A percentile compares a stretch with the other conserved stretches of the same genome.
These are phyloP conservation scores for Hippocampus guttulatus DNA, from an alignment of 2,113 vertebrate genomes.

Conservation along the genomic window DNA sequence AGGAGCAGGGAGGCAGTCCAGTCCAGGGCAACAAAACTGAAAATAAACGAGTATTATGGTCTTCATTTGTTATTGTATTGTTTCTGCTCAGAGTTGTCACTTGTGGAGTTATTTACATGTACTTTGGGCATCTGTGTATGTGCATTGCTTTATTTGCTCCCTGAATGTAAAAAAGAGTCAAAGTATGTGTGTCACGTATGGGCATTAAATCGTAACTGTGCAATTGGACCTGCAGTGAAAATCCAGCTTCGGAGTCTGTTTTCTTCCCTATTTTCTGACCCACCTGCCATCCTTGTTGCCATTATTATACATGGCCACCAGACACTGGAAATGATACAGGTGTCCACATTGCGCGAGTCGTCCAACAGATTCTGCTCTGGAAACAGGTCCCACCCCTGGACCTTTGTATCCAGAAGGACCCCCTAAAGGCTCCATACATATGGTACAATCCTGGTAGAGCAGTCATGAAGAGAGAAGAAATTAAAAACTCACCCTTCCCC, in stretches of 20 bases:
- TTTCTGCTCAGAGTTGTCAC: not conserved
- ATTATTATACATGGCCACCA: slow-evolving; percentile 95
- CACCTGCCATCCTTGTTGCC: slow-evolving; percentile 93
- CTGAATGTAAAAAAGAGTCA: not conserved
- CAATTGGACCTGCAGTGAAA: not conserved
- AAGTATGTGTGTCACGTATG: not conserved
- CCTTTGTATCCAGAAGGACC: slow-evolving; percentile 90
- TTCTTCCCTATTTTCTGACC: not conserved
- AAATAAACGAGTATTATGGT: not conserved
- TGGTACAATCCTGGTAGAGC: slow-evolving; percentile 83
- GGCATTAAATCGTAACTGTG: not conserved
- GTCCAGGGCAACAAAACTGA: not conserved
- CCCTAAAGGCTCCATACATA: slow-evolving; percentile 88
- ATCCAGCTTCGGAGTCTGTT: not conserved
- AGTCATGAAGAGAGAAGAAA: not conserved
- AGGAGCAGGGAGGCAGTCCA: not conserved
- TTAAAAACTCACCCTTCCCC: not conserved
- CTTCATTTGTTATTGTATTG: not conserved
- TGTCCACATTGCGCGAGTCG: slow-evolving; percentile 84
- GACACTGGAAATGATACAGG: slow-evolving; percentile 87
- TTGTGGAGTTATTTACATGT: not conserved
- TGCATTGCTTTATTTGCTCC: not conserved
- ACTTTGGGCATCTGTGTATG: not conserved
- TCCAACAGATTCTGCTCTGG: slow-evolving; percentile 84
- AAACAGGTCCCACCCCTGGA: slow-evolving; percentile 64